phyloP scores from a whole-genome alignment of 2,888 invertebrate genomes.

The Nyleta sp. region DNA sequence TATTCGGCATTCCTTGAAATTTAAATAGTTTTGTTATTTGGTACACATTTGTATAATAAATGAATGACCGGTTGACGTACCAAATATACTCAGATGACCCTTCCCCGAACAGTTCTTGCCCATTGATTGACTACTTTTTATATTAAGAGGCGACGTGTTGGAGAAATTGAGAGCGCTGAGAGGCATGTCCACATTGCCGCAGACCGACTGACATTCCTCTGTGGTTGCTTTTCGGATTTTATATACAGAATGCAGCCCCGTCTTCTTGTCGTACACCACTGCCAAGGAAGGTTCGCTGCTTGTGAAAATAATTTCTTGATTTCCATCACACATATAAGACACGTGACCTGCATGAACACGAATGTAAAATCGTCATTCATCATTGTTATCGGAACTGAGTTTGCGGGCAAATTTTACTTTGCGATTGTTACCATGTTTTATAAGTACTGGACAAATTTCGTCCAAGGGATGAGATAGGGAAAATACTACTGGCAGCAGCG shows the following conservation, averaged over 20 bases:
- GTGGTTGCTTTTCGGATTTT: slow-evolving; percentile 89
- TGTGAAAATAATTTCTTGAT: slow-evolving; percentile 89
- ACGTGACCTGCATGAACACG: slow-evolving; percentile 77
- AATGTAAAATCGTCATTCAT: no score
- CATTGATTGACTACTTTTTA: slow-evolving; percentile 71
- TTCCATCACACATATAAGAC: slow-evolving; percentile 83
- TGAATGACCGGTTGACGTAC: slow-evolving; percentile 66
- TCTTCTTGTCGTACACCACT: slow-evolving; percentile 90
- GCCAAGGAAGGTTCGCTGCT: slow-evolving; percentile 91
- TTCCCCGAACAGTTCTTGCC: slow-evolving; percentile 74
- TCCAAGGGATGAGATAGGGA: slow-evolving; percentile 95
- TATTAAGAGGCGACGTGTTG: slow-evolving; percentile 72
- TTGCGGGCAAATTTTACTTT: no score
- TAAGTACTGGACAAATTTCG: slow-evolving; percentile 93
- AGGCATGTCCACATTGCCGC: slow-evolving; percentile 83
- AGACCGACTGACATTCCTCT: slow-evolving; percentile 88
- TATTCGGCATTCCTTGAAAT: slow-evolving; percentile 65
- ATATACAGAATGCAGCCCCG: slow-evolving; percentile 92
- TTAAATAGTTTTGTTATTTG: not conserved
- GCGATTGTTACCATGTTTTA: slow-evolving; percentile 86
- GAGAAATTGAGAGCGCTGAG: slow-evolving; percentile 74
- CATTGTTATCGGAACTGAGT: no score
- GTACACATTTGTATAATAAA: no score
- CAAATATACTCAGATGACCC: slow-evolving; percentile 75
- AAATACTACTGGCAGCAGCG: slow-evolving; percentile 89